These are phyloP conservation scores for Sarcophaga caerulescens DNA, from an alignment of 2,888 invertebrate species.

Conservation along the genomic window DNA sequence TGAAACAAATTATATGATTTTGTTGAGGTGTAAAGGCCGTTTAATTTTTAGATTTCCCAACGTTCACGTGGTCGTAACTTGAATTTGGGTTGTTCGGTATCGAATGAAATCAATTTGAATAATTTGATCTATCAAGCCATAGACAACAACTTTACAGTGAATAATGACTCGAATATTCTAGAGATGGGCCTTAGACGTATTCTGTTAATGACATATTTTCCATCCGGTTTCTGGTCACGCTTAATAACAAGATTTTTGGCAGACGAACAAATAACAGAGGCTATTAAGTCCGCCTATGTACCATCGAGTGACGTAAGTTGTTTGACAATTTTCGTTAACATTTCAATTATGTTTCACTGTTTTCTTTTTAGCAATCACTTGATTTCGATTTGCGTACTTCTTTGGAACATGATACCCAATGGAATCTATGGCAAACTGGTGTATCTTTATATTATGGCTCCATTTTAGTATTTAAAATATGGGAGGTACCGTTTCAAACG, in stretches of 20 bases:
- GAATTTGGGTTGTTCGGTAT: constrained; percentile 77
- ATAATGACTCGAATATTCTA: constrained; percentile 58
- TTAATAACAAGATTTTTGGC: constrained; percentile 95
- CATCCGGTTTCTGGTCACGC: constrained; percentile 98
- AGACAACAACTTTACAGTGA: constrained; percentile 34
- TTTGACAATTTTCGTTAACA: neutral
- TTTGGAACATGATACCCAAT: constrained; percentile 84
- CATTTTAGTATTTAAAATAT: constrained; percentile 90
- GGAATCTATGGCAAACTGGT: constrained; percentile 97
- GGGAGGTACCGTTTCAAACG: constrained; percentile 86
- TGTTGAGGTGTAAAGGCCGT: neutral
- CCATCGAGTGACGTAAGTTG: constrained; percentile 86
- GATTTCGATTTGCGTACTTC: constrained; percentile 78
- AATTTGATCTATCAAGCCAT: constrained; percentile 75
- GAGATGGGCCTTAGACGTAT: constrained; percentile 83
- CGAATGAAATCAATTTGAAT: constrained; percentile 78
- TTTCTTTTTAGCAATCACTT: constrained; percentile 72
- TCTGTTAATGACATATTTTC: constrained; percentile 97
- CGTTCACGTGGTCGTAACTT: constrained; percentile 76
- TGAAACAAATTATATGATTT: neutral
- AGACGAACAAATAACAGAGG: constrained; percentile 91
- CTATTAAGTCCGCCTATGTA: constrained; percentile 87
- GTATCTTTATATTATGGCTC: constrained; percentile 92
- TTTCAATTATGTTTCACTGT: neutral
- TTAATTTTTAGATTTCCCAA: constrained; percentile 74